Percentiles rank a stretch among this genome's conserved stretches.
Conservation (phyloP, 2,113 vertebrate species). For the Catharus bicknelli region DNA sequence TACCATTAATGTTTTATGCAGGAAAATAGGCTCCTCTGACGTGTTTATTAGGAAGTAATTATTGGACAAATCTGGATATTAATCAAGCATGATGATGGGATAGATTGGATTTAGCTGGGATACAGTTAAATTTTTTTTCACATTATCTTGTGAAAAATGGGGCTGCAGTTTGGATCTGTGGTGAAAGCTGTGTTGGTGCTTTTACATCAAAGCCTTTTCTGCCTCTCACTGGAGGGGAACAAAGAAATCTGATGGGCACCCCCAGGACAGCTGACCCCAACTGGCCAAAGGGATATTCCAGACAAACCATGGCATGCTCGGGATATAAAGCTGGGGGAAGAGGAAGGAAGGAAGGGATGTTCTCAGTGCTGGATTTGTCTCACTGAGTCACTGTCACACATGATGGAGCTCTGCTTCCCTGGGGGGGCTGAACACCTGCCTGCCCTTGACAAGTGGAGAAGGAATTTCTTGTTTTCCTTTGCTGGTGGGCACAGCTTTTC, state of each 20-base stretch:
- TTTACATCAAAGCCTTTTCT: neutral
- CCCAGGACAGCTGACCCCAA: neutral
- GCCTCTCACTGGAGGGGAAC: neutral
- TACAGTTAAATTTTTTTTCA: neutral
- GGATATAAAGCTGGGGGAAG: neutral
- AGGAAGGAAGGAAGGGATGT: neutral
- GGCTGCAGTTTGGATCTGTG: neutral
- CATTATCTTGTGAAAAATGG: neutral
- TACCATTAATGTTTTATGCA: neutral
- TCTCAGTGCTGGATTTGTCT: neutral
- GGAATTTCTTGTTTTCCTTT: neutral
- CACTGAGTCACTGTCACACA: fast-evolving
- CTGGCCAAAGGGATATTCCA: neutral
- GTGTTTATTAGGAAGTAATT: neutral
- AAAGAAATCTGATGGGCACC: fast-evolving
- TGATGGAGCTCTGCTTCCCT: neutral
- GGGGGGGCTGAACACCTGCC: neutral
- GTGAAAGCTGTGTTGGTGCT: neutral
- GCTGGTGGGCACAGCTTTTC: neutral
- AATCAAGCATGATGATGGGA: neutral
- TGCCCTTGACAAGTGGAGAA: neutral
- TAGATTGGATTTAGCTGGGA: neutral
- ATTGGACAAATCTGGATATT: neutral
- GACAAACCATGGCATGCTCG: fast-evolving
- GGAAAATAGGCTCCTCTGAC: neutral